Evolutionary conservation across 2,888 invertebrate genomes (phyloP).

Genomic region (Eremobia ochroleuca): DNA sequence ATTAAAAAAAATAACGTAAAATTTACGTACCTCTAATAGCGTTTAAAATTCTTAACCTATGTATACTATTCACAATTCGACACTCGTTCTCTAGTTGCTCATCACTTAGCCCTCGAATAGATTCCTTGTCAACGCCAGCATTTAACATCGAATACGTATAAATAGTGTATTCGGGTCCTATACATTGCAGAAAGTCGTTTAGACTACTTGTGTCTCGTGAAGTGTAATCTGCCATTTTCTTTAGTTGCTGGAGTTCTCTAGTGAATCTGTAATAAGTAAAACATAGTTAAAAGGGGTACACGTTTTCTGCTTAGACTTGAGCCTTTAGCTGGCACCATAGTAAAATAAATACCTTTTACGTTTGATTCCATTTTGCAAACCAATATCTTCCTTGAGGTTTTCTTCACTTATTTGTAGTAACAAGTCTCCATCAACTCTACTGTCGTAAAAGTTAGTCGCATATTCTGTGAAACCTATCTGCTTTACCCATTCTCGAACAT

Average conservation of each 20-base stretch:
- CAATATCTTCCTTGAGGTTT: conserved; percentile 98
- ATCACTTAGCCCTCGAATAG: conserved; percentile 96
- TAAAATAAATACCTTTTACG: conserved; percentile 93
- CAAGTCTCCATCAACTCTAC: conserved; percentile 99
- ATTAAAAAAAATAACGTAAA: background rate
- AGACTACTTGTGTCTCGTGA: conserved; percentile 98
- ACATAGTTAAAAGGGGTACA: background rate
- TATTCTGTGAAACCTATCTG: conserved; percentile 98
- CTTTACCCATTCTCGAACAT: conserved; percentile 99
- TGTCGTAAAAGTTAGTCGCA: conserved; percentile 95
- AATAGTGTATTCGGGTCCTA: conserved; percentile 97
- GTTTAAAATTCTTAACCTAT: conserved; percentile 97
- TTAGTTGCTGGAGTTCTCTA: conserved; percentile 97
- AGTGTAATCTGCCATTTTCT: conserved; percentile 99
- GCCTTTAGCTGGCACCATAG: background rate
- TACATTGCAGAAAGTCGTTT: conserved; percentile 95
- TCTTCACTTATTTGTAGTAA: conserved; percentile 97
- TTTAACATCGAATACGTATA: conserved; percentile 99
- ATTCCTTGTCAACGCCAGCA: conserved; percentile 98
- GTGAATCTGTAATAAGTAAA: conserved; percentile 93
- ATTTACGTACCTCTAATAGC: conserved; percentile 93
- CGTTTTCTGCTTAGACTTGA: background rate
- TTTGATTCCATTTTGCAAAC: conserved; percentile 97
- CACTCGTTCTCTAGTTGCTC: conserved; percentile 98
- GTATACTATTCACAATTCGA: conserved; percentile 98